These are phyloP conservation scores for Phaethornis superciliosus DNA, from an alignment of 2,113 vertebrate species.

Conservation along the genomic window DNA sequence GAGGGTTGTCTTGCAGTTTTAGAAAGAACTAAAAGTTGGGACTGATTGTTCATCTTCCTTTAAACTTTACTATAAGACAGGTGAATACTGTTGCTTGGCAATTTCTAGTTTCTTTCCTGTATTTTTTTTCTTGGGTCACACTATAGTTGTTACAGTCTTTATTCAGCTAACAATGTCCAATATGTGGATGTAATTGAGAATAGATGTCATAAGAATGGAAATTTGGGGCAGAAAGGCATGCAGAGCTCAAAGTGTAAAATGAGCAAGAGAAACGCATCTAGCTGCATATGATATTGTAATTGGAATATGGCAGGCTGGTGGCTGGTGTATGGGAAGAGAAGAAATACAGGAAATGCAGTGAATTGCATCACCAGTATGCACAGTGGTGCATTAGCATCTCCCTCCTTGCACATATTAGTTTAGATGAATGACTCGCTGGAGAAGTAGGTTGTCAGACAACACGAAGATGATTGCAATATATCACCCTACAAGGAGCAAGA, in stretches of 20 bases:
- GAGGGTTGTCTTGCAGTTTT: neutral
- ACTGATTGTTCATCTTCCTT: neutral
- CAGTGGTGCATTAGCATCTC: neutral
- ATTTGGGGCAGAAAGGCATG: neutral
- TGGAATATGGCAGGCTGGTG: neutral
- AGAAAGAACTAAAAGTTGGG: neutral
- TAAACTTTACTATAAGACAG: neutral
- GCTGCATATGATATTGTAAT: neutral
- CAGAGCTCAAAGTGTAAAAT: neutral
- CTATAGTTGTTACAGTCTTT: neutral
- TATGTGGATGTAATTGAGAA: neutral
- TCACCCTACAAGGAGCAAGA: neutral
- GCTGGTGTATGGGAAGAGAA: rapidly evolving
- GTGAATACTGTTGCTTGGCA: neutral
- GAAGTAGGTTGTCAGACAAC: neutral
- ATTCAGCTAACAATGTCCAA: neutral
- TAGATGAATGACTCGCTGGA: neutral
- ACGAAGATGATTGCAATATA: neutral
- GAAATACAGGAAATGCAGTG: neutral
- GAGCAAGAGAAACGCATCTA: neutral
- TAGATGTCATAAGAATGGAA: neutral
- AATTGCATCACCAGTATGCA: neutral
- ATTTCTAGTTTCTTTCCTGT: neutral
- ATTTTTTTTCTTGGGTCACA: neutral
- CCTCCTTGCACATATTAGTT: neutral